phyloP scores from a whole-genome alignment of 1,140 invertebrate genomes.

The Drosophila santomea region DNA sequence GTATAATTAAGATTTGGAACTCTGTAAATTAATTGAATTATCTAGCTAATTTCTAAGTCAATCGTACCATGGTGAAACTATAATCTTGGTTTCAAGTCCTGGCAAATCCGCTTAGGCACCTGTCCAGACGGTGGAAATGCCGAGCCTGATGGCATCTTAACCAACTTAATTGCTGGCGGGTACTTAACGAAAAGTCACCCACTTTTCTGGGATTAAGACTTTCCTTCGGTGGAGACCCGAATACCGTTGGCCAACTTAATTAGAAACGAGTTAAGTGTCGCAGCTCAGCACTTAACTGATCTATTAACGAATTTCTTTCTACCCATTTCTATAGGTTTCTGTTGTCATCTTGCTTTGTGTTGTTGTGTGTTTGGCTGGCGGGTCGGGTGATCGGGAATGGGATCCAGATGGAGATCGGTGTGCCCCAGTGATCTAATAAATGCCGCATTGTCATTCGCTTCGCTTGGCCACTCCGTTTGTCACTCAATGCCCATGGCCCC shows the following conservation, averaged over 20 bases:
- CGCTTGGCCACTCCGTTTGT: constrained; percentile 52
- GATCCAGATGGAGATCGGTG: constrained; percentile 19
- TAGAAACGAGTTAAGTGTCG: constrained; percentile 48
- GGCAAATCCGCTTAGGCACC: constrained; percentile 24
- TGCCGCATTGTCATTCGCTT: constrained; percentile 54
- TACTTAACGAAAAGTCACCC: constrained; percentile 10
- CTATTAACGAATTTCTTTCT: constrained; percentile 38
- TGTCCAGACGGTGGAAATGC: constrained; percentile 20
- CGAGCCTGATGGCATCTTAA: constrained; percentile 2
- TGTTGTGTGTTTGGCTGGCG: background rate
- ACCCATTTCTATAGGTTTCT: constrained; percentile 17
- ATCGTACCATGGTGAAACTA: background rate
- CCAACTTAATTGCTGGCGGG: constrained; percentile 16
- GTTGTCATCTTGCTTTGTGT: constrained; percentile 5
- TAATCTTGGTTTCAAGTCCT: constrained; percentile 8
- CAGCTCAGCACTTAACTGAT: constrained; percentile 31
- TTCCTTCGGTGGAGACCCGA: constrained; percentile 9
- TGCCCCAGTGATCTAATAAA: constrained; percentile 62
- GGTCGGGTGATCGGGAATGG: background rate
- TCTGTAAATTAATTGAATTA: no score
- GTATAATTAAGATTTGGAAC: no score
- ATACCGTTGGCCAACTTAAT: constrained; percentile 36
- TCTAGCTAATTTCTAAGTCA: no score
- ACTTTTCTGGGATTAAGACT: constrained; percentile 35
- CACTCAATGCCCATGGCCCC: constrained; percentile 44